Percentiles rank a stretch among this genome's conserved stretches.
Evolutionary conservation across 2,888 invertebrate genomes (phyloP).

Genomic region (Athripsodes cinereus): DNA sequence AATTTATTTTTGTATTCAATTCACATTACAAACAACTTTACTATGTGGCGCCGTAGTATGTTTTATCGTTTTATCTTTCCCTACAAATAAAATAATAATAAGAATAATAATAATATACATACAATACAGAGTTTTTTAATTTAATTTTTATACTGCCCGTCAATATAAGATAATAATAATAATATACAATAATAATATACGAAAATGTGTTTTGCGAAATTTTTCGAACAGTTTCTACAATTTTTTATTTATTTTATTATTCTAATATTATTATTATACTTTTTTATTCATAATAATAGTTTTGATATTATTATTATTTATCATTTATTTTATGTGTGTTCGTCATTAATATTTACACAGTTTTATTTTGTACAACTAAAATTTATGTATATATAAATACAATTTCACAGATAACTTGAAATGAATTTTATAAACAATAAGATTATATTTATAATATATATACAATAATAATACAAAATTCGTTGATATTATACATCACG

Average conservation of each 20-base stretch:
- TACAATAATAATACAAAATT: conserved; percentile 24
- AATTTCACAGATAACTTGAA: conserved; percentile 23
- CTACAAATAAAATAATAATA: background rate
- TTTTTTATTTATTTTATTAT: conserved; percentile 3
- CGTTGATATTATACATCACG: conserved; percentile 22
- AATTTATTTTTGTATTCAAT: no score
- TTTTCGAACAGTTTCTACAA: conserved; percentile 11
- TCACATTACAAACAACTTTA: background rate
- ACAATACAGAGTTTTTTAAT: conserved; percentile 1
- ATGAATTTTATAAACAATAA: conserved; percentile 31
- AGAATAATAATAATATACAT: background rate
- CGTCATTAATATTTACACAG: conserved; percentile 19
- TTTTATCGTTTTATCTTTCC: background rate
- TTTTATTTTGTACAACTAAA: conserved; percentile 17
- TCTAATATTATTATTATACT: conserved; percentile 8
- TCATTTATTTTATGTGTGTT: no score
- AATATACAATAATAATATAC: background rate
- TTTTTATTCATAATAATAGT: background rate
- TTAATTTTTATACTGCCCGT: background rate
- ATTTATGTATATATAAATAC: conserved; percentile 25
- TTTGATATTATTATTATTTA: background rate
- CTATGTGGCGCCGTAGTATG: no score
- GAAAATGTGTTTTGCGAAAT: background rate
- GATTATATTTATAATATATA: background rate
- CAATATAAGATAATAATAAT: no score